A percentile compares a stretch with the other conserved stretches of the same genome.
These are phyloP conservation scores for Linepithema humile DNA, from an alignment of 1,140 invertebrate species.

Conservation along the genomic window DNA sequence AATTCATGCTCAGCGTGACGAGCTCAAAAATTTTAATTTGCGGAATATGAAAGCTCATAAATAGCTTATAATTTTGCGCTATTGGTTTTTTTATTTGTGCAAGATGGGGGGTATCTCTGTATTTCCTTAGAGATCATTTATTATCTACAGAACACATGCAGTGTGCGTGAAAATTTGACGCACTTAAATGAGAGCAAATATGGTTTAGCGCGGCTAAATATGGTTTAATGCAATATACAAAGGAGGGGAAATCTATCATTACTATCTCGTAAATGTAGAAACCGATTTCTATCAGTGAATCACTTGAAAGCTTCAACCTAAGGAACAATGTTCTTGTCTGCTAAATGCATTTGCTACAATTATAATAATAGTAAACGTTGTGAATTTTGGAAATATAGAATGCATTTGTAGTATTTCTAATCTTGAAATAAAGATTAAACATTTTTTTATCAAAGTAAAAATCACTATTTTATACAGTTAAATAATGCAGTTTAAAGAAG, in stretches of 20 bases:
- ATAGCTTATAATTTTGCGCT: no score
- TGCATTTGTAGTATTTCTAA: neutral
- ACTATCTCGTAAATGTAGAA: neutral
- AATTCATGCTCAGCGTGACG: no score
- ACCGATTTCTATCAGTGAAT: neutral
- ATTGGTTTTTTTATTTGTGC: no score
- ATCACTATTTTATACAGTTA: neutral
- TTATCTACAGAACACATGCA: neutral
- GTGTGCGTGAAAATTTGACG: no score
- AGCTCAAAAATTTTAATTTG: no score
- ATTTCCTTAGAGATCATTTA: no score
- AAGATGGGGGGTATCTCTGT: no score
- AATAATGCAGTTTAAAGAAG: neutral
- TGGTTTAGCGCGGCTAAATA: neutral
- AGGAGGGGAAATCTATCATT: neutral
- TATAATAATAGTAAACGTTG: constrained; percentile 1
- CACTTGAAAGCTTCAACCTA: constrained; percentile 28
- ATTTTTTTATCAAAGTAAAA: neutral
- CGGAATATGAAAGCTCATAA: no score
- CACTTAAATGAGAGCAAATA: neutral
- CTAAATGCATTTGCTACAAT: neutral
- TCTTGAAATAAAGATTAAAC: neutral
- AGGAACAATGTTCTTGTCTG: constrained; percentile 22
- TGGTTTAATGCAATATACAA: neutral
- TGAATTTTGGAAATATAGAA: constrained; percentile 5